Percentiles rank a stretch among this genome's conserved stretches.
phyloP scores from a whole-genome alignment of 2,113 vertebrate genomes.

The Grallaria varia region DNA sequence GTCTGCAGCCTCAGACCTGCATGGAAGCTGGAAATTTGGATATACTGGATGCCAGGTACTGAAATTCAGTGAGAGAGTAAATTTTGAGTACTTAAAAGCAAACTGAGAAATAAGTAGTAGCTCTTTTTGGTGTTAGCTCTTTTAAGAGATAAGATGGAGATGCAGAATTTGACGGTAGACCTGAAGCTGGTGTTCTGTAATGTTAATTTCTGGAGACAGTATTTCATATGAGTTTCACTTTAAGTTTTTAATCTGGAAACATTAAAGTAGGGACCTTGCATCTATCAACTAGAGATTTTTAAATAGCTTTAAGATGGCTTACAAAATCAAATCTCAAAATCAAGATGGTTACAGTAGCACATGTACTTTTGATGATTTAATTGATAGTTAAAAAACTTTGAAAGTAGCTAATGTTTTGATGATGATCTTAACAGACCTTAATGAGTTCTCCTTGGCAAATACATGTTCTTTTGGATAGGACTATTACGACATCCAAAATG shows the following conservation, averaged over 20 bases:
- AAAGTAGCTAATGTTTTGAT: background rate
- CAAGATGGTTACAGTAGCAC: background rate
- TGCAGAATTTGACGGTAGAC: background rate
- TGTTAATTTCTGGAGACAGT: background rate
- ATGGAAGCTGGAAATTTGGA: slow-evolving; percentile 97
- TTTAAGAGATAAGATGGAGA: background rate
- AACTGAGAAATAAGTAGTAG: background rate
- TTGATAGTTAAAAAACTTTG: background rate
- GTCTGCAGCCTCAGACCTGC: slow-evolving; percentile 94
- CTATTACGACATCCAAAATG: background rate
- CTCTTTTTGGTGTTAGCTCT: background rate
- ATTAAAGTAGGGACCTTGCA: background rate
- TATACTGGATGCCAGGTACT: slow-evolving; percentile 91
- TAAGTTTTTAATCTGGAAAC: background rate
- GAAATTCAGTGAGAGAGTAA: background rate
- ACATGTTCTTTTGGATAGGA: background rate
- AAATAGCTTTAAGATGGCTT: background rate
- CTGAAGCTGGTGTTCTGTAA: background rate
- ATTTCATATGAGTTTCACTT: background rate
- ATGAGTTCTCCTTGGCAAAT: background rate
- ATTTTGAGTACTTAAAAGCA: background rate
- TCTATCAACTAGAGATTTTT: background rate
- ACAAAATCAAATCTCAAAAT: background rate
- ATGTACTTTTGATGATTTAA: background rate
- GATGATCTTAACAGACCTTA: background rate